These are phyloP conservation scores for Mactromeris polynyma DNA, from an alignment of 2,888 invertebrate species.

Conservation along the genomic window DNA sequence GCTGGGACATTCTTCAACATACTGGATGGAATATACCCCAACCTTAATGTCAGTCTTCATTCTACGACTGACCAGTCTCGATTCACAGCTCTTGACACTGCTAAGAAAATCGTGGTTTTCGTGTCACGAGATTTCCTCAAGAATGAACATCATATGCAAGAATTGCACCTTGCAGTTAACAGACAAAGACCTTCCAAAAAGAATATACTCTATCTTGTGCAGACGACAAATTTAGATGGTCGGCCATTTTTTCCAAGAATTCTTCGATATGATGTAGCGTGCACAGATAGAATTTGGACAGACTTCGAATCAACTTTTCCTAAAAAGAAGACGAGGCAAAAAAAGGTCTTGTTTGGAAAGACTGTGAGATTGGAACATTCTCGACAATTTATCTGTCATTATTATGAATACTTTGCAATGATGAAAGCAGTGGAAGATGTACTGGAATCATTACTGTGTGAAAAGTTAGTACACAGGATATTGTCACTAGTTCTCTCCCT, in stretches of 20 bases:
- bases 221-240: conserved; percentile 30
- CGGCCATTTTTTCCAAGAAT: conserved; percentile 72
- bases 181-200: conserved; percentile 73
- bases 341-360: conserved; percentile 45
- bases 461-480: conserved; percentile 66
- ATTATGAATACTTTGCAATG: conserved; percentile 65
- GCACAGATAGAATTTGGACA: conserved; percentile 71
- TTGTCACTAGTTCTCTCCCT: no score
- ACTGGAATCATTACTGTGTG: conserved; percentile 45
- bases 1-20: conserved; percentile 61
- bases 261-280: conserved; percentile 68
- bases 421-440: conserved; percentile 71
- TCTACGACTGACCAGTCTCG: conserved; percentile 62
- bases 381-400: conserved; percentile 49
- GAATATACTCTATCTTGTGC: conserved; percentile 75
- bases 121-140: conserved; percentile 78
- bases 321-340: conserved; percentile 16
- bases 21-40: conserved; percentile 50
- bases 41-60: conserved; percentile 63
- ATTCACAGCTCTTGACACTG: conserved; percentile 74
- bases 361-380: conserved; percentile 30
- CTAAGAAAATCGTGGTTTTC: conserved; percentile 79
- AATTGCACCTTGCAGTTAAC: conserved; percentile 80
- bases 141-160: conserved; percentile 78
- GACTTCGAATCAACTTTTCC: conserved; percentile 39